Evolutionary conservation across 2,888 invertebrate species (phyloP).

Genomic region (Agrotis clavis): DNA sequence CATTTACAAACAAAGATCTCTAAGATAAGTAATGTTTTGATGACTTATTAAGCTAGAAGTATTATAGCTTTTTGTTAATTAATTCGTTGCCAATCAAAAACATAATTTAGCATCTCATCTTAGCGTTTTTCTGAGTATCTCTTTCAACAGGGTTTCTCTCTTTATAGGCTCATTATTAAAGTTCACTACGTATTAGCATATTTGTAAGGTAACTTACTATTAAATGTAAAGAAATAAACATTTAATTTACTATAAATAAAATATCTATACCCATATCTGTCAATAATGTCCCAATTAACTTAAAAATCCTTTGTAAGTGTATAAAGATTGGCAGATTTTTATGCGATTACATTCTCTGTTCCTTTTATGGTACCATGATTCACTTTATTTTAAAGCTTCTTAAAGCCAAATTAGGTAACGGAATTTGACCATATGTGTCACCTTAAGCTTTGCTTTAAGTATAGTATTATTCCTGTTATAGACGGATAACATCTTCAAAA

Average conservation of each 20-base stretch:
- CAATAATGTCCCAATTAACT: constrained; percentile 36
- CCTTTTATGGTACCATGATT: constrained; percentile 56
- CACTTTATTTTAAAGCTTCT: constrained; percentile 31
- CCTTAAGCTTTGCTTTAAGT: constrained; percentile 13
- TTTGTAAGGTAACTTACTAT: background rate
- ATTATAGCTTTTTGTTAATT: background rate
- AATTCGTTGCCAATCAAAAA: constrained; percentile 5
- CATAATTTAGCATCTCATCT: background rate
- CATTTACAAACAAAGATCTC: background rate
- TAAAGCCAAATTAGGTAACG: constrained; percentile 45
- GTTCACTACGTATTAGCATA: background rate
- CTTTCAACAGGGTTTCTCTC: constrained; percentile 1
- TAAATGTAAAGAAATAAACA: background rate
- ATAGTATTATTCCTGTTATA: constrained; percentile 22
- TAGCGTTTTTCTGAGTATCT: constrained; percentile 3
- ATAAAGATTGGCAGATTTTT: constrained; percentile 32
- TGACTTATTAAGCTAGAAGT: background rate
- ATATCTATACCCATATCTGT: constrained; percentile 39
- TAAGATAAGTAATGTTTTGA: background rate
- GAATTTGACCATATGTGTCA: constrained; percentile 28
- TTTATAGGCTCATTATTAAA: background rate
- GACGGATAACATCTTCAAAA: background rate
- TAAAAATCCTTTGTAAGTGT: constrained; percentile 22
- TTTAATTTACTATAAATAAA: background rate
- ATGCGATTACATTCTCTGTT: constrained; percentile 43